Percentiles rank a stretch among this genome's conserved stretches.
Evolutionary conservation across 1,140 invertebrate species (phyloP).

Genomic region (Lucilia sericata): DNA sequence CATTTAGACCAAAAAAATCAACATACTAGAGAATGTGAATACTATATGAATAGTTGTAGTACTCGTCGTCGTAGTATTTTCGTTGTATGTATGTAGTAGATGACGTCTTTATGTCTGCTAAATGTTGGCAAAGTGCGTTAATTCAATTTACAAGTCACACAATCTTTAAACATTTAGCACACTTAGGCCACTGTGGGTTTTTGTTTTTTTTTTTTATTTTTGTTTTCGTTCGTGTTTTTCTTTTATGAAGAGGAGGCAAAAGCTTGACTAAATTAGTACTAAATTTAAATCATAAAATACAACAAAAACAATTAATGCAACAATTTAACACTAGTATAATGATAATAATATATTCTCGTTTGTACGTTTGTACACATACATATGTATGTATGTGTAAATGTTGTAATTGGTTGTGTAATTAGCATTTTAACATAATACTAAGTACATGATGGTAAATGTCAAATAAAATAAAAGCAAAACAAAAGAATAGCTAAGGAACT

Average conservation of each 20-base stretch:
- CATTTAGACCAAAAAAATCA: not conserved
- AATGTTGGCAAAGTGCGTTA: constrained; percentile 23
- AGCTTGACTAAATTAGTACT: not conserved
- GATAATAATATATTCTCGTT: too few species aligned
- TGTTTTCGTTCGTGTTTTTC: not conserved
- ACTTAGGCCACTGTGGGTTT: not conserved
- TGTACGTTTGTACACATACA: too few species aligned
- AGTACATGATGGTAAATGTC: constrained; percentile 1
- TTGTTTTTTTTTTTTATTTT: not conserved
- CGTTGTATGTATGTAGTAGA: not conserved
- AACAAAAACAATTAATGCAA: not conserved
- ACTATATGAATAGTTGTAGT: not conserved
- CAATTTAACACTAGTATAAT: not conserved
- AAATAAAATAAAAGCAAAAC: not conserved
- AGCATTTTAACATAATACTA: not conserved
- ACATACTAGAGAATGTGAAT: too few species aligned
- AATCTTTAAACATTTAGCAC: constrained; percentile 27
- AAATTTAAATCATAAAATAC: not conserved
- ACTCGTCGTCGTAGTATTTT: not conserved
- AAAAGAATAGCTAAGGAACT: not conserved
- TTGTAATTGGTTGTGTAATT: constrained; percentile 12
- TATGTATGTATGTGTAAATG: not conserved
- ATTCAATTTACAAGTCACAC: constrained; percentile 29
- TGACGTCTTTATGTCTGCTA: constrained; percentile 9
- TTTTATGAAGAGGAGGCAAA: not conserved